Conservation (phyloP, 2,888 invertebrate species). For the Deroplatys truncata region DNA sequence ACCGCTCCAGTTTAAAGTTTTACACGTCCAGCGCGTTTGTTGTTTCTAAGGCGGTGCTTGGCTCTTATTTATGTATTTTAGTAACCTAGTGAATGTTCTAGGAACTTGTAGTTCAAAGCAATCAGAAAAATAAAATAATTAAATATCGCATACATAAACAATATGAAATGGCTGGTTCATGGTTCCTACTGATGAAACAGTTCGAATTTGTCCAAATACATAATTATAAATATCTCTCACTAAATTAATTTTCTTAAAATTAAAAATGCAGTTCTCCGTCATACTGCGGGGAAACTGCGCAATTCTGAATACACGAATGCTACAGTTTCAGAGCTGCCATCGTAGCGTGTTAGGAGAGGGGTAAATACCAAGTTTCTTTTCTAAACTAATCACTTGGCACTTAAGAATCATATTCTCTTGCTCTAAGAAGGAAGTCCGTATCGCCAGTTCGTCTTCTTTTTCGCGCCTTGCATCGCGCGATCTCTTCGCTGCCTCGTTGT, state of each 20-base stretch:
- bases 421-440: conserved; percentile 81
- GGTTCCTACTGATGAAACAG: too few relatives aligned
- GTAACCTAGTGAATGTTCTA: too few relatives aligned
- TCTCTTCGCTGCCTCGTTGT: conserved; percentile 92
- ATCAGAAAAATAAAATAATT: too few relatives aligned
- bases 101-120: too few relatives aligned
- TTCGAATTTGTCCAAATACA: too few relatives aligned
- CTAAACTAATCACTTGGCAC: conserved; percentile 51
- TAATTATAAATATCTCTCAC: too few relatives aligned
- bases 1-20: neutral
- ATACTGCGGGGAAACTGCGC: too few relatives aligned
- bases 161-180: too few relatives aligned
- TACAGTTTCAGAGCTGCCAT: neutral
- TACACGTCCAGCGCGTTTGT: neutral
- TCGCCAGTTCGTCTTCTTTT: conserved; percentile 89
- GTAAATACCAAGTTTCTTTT: neutral
- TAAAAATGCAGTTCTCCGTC: too few relatives aligned
- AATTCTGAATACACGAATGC: too few relatives aligned
- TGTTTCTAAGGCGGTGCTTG: neutral
- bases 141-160: too few relatives aligned
- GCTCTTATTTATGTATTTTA: neutral
- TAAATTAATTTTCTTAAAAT: too few relatives aligned
- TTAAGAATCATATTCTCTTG: conserved; percentile 78
- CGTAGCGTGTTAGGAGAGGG: neutral
- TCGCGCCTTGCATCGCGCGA: conserved; percentile 85